A percentile compares a stretch with the other conserved stretches of the same genome.
Evolutionary conservation across 64 coral and sea anemone genomes (phyloP).

Genomic region (Montipora foliosa): DNA sequence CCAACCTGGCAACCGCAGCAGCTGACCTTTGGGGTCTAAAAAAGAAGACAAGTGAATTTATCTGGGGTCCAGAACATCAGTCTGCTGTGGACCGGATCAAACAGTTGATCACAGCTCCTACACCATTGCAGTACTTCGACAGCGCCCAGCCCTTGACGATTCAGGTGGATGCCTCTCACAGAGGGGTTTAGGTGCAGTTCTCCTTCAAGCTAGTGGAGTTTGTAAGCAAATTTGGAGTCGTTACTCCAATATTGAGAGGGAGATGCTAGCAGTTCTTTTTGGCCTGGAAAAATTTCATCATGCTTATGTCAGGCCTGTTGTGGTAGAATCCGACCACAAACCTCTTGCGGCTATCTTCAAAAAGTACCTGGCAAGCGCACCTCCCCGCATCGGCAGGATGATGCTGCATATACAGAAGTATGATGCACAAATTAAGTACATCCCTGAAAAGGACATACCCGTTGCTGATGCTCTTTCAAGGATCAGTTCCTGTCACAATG

Average conservation of each 20-base stretch:
- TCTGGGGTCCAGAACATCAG: conserved; percentile 43
- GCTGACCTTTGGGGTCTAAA: conserved; percentile 61
- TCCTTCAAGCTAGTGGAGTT: conserved; percentile 53
- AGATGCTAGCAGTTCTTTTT: conserved; percentile 50
- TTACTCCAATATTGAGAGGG: conserved; percentile 42
- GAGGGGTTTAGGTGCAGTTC: conserved; percentile 44
- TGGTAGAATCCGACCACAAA: conserved; percentile 57
- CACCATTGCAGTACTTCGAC: conserved; percentile 17
- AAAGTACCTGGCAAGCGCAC: conserved; percentile 41
- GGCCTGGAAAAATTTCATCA: conserved; percentile 65
- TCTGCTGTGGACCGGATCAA: conserved; percentile 57
- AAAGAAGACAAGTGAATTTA: conserved; percentile 52
- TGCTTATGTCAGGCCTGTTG: conserved; percentile 40
- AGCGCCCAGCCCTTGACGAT: conserved; percentile 37
- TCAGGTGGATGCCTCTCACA: conserved; percentile 36
- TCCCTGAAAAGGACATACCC: conserved; percentile 52
- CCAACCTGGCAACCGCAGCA: conserved; percentile 61
- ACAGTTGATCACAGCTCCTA: conserved; percentile 12
- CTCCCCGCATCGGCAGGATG: conserved; percentile 39
- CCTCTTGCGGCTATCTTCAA: conserved; percentile 48
- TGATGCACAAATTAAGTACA: conserved; percentile 50
- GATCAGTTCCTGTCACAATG: conserved; percentile 50
- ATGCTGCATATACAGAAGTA: conserved; percentile 65
- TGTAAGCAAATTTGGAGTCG: conserved; percentile 11
- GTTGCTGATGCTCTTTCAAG: conserved; percentile 51